Base-by-base conservation (phyloP, 2,888 invertebrate genomes). In the Nudaria mundana region DNA sequence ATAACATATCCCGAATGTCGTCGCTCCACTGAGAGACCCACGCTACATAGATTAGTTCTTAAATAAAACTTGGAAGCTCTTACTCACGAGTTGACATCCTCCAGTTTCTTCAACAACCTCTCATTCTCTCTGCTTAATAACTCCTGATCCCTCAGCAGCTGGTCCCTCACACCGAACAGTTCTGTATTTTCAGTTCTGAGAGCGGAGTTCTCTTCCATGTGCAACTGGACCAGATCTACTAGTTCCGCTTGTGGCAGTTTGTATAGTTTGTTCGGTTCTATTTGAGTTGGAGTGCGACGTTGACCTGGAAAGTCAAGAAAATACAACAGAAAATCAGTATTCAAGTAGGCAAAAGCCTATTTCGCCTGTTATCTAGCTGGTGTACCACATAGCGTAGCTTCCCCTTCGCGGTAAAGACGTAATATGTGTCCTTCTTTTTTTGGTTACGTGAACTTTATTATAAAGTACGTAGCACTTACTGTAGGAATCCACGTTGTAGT, bases 101-200 rank as follows among this genome's bases (percentile, higher is more conserved):
- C 97, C 37, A 98, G 81, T 79, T 97, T 96, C 76, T 94, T 95
- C 37, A 96, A 81, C 44, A 98, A 88, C 36, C 95, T 87, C 73
- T 98, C 98, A 66, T 98, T 98, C 79, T 98, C 98, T 38, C 95
- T 88, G 66, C 96, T 96, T 16, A 98, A 93, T 23, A 96, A 77
- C 76, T 98, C 97, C 73, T 97, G 97, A 75, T 98, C 98, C 7
- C 97, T 82, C 51, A 96, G 90, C 45, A 97, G 90, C 51, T 94
- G 91, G 71, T 97, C 97, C 31, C 95, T 86, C 0, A 94, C 92
- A 22, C 91, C 91, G 80, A 93, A 97, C 37, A 98, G 85, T 56
- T 98, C 97, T 1, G 93, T 91, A 79, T 97, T 98, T 81, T 98
- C 97, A 12, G 92, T 91, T 28, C 97, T 90, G 35, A 94, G 77